Evolutionary conservation across 2,888 invertebrate species (phyloP), one percentile per base, ranked within the genome.

Genomic region (Drosophila atroscutellata): DNA sequence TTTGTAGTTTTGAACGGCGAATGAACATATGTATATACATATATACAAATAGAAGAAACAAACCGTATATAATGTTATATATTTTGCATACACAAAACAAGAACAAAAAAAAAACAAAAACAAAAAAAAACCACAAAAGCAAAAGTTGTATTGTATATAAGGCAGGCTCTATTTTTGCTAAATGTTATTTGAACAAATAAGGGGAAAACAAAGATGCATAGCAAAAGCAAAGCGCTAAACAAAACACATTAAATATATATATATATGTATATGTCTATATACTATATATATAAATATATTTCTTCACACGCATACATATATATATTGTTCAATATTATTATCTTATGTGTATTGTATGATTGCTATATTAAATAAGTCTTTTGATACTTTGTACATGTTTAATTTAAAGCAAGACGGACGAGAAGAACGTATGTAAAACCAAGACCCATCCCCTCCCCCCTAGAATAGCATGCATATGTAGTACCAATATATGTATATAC

Each of bases 141-240:
- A 82, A 78, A 81, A 86, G 86, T 86, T 84, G 78, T 88, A 88
- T 83, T 88, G 88, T 87, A 89, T 72, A 89, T 78, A 86, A 79
- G 81, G 86, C 83, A 90, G 79, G 80, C 77, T 89, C 89, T 88
- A 90, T 88, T 88, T 88, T 90, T 88, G 90, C 90, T 88, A 88
- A 89, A 90, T 90, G 90, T 90, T 88, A 90, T 87, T 89, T 87
- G 74, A 87, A 86, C 84, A 86, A 89, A 84, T 88, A 89, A 73
- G 82, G 88, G 77, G 83, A 86, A 87, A 87, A 76, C 69, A 80
- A 75, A 66, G 77, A 77, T 85, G 74, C 79, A 87, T 72, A 80
- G 79, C 77, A 81, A 77, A 81, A 74, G 80, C 75, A 82, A 82
- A 80, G 67, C 86, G 82, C 81, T 88, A 86, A 81, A 83, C 68